These are phyloP conservation scores for Istiophorus platypterus DNA, from an alignment of 2,113 vertebrate genomes.

Conservation along the genomic window DNA sequence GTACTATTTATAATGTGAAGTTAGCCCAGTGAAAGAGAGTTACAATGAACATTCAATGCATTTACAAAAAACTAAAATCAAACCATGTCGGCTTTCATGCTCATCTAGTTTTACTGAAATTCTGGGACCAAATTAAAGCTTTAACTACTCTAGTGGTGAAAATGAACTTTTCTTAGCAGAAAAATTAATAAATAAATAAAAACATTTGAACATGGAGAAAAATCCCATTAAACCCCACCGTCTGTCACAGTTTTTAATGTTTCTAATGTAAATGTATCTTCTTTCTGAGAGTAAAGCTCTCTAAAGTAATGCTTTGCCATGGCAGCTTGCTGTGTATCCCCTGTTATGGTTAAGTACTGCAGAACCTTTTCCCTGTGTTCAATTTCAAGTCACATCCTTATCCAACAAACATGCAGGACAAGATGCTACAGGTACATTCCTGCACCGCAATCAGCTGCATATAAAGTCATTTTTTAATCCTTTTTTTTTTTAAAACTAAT, in stretches of 20 bases:
- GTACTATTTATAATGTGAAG: neutral
- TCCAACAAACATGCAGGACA: neutral
- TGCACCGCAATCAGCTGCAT: slow-evolving; percentile 18
- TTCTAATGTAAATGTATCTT: neutral
- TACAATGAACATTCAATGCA: neutral
- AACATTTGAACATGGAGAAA: too few species aligned
- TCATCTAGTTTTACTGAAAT: too few species aligned
- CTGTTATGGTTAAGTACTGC: neutral
- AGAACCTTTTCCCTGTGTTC: neutral
- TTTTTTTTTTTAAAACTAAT: neutral
- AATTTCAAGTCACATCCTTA: neutral
- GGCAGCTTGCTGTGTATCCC: neutral
- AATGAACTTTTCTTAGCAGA: too few species aligned
- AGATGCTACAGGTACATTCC: slow-evolving; percentile 54
- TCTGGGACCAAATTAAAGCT: too few species aligned
- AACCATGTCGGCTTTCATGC: too few species aligned
- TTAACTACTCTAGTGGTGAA: too few species aligned
- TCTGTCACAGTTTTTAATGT: neutral
- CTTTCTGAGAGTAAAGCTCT: too few species aligned
- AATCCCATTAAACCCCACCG: neutral
- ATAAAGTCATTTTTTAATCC: accelerated
- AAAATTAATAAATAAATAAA: too few species aligned
- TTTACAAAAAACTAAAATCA: too few species aligned
- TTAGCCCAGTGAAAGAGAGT: too few species aligned
- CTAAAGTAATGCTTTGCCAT: neutral